phyloP scores from a whole-genome alignment of 1,140 invertebrate genomes.

The Scaptomyza montana region DNA sequence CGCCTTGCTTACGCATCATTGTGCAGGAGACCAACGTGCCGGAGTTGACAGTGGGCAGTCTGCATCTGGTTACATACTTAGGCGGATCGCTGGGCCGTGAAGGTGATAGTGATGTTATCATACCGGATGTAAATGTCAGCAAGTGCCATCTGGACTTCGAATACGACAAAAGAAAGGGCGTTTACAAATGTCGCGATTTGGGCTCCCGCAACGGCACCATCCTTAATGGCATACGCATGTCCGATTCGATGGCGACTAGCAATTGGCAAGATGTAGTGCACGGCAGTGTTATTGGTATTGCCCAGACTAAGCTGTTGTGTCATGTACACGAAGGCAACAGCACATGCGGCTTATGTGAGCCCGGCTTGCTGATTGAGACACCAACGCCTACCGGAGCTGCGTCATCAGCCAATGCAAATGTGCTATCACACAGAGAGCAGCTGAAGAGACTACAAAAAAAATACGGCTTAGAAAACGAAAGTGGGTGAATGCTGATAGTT shows the following conservation, averaged over 20 bases:
- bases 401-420: conserved; percentile 17
- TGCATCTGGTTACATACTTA: conserved; percentile 93
- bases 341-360: conserved; percentile 95
- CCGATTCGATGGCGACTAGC: conserved; percentile 89
- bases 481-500: conserved; percentile 64
- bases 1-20: conserved; percentile 94
- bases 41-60: conserved; percentile 89
- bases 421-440: conserved; percentile 87
- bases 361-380: conserved; percentile 88
- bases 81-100: conserved; percentile 94
- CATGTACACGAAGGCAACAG: conserved; percentile 93
- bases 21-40: conserved; percentile 89
- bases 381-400: conserved; percentile 11
- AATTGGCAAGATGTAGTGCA: conserved; percentile 87
- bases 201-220: conserved; percentile 95
- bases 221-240: conserved; percentile 91
- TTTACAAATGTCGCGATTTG: conserved; percentile 90
- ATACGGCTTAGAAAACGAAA: conserved; percentile 89
- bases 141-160: conserved; percentile 92
- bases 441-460: conserved; percentile 91
- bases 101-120: conserved; percentile 89
- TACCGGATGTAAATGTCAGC: conserved; percentile 92
- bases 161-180: conserved; percentile 86
- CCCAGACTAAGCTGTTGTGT: conserved; percentile 90
- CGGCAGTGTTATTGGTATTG: conserved; percentile 89